Evolutionary conservation across 2,888 invertebrate species (phyloP).

Genomic region (Ennomos erosarius): DNA sequence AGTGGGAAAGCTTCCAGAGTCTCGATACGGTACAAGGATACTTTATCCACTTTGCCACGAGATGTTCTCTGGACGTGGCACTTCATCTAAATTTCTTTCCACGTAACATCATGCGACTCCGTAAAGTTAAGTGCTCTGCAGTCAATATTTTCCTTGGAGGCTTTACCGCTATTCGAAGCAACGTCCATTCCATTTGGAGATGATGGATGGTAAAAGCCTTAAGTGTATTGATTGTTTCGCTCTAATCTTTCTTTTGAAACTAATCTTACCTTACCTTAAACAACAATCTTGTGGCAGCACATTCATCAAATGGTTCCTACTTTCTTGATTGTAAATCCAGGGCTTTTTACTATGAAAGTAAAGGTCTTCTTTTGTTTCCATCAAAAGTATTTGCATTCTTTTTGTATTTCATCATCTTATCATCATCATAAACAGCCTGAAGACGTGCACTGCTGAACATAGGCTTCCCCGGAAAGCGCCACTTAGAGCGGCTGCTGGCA

Average conservation of each 20-base stretch:
- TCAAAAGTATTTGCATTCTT: too few relatives aligned
- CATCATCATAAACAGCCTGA: too few relatives aligned
- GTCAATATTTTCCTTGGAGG: constrained; percentile 21
- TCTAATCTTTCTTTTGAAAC: constrained; percentile 12
- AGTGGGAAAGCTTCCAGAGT: constrained; percentile 5
- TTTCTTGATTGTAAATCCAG: too few relatives aligned
- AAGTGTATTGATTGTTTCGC: constrained; percentile 19
- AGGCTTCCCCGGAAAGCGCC: too few relatives aligned
- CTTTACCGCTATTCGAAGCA: constrained; percentile 12
- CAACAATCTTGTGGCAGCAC: constrained; percentile 2
- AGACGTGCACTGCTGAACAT: too few relatives aligned
- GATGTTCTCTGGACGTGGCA: constrained; percentile 20
- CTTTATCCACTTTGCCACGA: constrained; percentile 33
- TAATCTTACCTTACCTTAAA: constrained; percentile 1
- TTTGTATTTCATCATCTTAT: too few relatives aligned
- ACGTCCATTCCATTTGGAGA: constrained; percentile 12
- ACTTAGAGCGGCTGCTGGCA: too few relatives aligned
- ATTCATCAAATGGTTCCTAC: not conserved
- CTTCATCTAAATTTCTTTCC: constrained; percentile 33
- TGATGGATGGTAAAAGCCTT: constrained; percentile 18
- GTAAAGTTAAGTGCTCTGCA: constrained; percentile 27
- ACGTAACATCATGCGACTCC: constrained; percentile 30
- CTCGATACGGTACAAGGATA: constrained; percentile 22
- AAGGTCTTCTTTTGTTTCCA: too few relatives aligned
- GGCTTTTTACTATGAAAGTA: too few relatives aligned